Evolutionary conservation across 2,888 invertebrate species (phyloP), one percentile per base, ranked within the genome.

Genomic region (Cyrtodaria siliqua): DNA sequence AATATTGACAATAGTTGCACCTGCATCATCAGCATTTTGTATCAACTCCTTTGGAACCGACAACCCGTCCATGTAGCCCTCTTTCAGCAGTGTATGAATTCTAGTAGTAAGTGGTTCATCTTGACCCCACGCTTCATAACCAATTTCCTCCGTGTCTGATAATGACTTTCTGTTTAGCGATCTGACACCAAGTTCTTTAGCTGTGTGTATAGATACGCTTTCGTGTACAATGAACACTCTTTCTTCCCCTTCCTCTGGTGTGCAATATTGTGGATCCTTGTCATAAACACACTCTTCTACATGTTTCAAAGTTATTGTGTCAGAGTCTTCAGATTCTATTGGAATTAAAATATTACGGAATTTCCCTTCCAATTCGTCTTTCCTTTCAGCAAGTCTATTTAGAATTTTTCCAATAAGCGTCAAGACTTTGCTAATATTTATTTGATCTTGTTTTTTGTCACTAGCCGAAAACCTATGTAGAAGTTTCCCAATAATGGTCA

Each of bases 11-110:
- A 81, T 82, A 2, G 67, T 83, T 23, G 90, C 90, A 8, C 85
- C 87, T 8, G 90, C 90, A 81, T 90, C 90, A 79, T 91, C 91
- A 40, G 90, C 90, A 80, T 91, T 90, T 73, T 91, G 91, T 26
- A 91, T 79, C 14, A 91, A 60, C 75, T 91, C 91, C 60, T 90
- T 91, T 18, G 88, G 86, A 26, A 91, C 83, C 16, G 90, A 84
- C 20, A 90, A 77, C 2, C 91, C 91, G 80, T 91, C 90, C 50
- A 76, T 86, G 78, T 91, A 91, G 16, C 70, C 70, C 14, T 89
- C 85, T 50, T 69, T 59, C 0, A 91, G 73, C 3, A 90, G 75
- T 18, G 73, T 75, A n/a, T 80, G 80, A 14, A 91, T 81, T 29
- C 90, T 78, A 29, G 74, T 79, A n/a, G 89, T 90, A 16, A 91